Base-by-base conservation (phyloP, 1,140 invertebrate genomes). In the Philopotamus ludificatus region DNA sequence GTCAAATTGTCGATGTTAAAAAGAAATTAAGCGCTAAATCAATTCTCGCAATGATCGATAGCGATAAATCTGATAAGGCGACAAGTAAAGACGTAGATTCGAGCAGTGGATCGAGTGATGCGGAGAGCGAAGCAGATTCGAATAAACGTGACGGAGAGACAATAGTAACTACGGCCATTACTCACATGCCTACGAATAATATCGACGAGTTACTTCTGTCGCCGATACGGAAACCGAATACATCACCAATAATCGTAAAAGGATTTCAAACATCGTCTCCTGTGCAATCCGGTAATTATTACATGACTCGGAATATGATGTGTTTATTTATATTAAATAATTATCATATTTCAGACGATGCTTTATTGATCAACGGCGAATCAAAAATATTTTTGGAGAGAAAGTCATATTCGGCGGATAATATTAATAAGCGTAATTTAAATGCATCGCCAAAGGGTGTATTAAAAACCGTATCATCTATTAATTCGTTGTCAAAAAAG, bases 401-500 rank as follows among this genome's bases (percentile, higher is more conserved):
- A 28, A 77, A 76, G 65, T 59, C 77, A 10, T 61, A 67, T 12
- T 72, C 59, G 53, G 71, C 45, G 45, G 51, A 55, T 28, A 39
- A 58, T 21, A 26, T 58, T 1, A 54, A 34, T 15, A 54, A n/a
- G 26, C 28, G 21, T 16, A 54, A 26, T 16, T 7, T 15, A 42
- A n/a, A 25, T 18, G 21, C 34, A 25, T 63, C 63, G 10, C 77
- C 76, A 7, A 85, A 82, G 75, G 78, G 85, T 54, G 83, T 85
- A 22, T 67, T 86, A 10, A 86, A 85, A 77, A 79, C 78, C 66
- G 75, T 77, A 12, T 76, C 74, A 39, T 83, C 83, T 2, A 76
- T 74, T 7, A 77, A 78, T 25, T 81, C 75, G 23, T 73, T 82
- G 20, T 75, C 79, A 22, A 86, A 85, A 53, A 86, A 86, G 66